phyloP scores from a whole-genome alignment of 2,113 vertebrate genomes.

The Lophius piscatorius region DNA sequence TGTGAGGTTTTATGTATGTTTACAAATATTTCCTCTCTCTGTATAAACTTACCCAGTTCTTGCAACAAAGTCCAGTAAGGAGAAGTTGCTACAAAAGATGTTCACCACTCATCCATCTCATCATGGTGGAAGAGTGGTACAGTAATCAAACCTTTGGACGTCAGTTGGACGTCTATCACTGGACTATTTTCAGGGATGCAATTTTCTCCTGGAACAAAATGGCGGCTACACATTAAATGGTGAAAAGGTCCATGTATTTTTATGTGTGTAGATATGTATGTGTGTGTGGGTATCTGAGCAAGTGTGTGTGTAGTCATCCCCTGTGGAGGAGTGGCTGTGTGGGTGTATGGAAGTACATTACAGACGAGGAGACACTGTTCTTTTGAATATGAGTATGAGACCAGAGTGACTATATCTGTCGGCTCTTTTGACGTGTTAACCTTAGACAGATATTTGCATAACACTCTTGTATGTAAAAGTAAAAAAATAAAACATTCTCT shows the following conservation, averaged over 20 bases:
- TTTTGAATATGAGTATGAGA: slow-evolving; percentile 20
- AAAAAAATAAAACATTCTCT: slow-evolving; percentile 7
- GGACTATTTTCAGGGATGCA: slow-evolving; percentile 61
- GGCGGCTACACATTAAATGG: slow-evolving; percentile 44
- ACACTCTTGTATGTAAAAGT: neutral
- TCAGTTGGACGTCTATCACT: slow-evolving; percentile 33
- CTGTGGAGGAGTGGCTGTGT: slow-evolving; percentile 46
- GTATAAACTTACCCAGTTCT: too few species aligned
- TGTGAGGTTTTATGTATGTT: neutral
- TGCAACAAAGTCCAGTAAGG: neutral
- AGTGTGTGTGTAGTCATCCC: slow-evolving; percentile 10
- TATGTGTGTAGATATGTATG: slow-evolving; percentile 13
- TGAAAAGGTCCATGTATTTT: slow-evolving; percentile 32
- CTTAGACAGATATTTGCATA: slow-evolving; percentile 3
- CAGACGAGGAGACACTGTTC: slow-evolving; percentile 29
- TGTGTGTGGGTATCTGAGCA: slow-evolving; percentile 21
- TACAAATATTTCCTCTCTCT: neutral
- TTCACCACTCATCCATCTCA: slow-evolving; percentile 6
- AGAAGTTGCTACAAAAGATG: slow-evolving; percentile 24
- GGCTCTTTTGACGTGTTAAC: neutral
- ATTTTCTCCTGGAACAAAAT: slow-evolving; percentile 67
- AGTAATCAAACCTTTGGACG: slow-evolving; percentile 36
- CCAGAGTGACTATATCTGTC: slow-evolving; percentile 16
- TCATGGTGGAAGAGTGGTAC: slow-evolving; percentile 8
- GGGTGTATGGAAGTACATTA: slow-evolving; percentile 38